Base-by-base conservation (phyloP, 53 echinoderm and acorn worm genomes). In the Echinarachnius parma region DNA sequence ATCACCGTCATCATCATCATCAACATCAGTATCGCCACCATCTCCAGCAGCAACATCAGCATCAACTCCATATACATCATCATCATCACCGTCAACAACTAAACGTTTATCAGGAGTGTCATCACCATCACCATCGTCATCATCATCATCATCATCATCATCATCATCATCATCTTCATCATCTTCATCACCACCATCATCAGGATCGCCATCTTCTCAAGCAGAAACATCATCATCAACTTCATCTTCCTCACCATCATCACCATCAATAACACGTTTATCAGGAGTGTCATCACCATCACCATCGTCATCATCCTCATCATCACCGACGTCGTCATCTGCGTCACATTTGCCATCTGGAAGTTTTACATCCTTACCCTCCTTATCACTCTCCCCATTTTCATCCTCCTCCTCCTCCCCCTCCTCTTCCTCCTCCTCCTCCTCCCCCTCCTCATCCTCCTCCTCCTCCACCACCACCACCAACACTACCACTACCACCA, bases 121-220 rank as follows among this genome's bases (percentile, higher is more conserved):
- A 56, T 25, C 57, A 56, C 4, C 37, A 57, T 15, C 74, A 48
- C 20, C 67, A 5, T 48, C 31, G 8, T 28, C 29, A 30, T 19
- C 67, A 58, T 2, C 64, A 42, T n/a, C 47, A 64, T 28, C 47
- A 46, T 47, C 31, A 65, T 30, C 65, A 47, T 28, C 47, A 65
- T 46, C 65, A 28, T 26, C 11, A 20, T 65, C 65, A 46, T 1
- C 44, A 32, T 21, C 63, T 33, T 18, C 8, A 5, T 27, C 25
- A 27, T 58, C 59, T 0, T 29, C 28, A 3, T 11, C 31, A 14
- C 2, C 30, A 58, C 18, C 59, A 27, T 1, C 30, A 31, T 11
- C 59, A 28, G 53, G 36, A 36, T 37, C 33, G 24, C 33, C 56
- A 11, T 55, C 15, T 56, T 15, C 74, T 56, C 26, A 22, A 37